Conservation (phyloP, 2,888 invertebrate species). For the Ophioninae sp. region DNA sequence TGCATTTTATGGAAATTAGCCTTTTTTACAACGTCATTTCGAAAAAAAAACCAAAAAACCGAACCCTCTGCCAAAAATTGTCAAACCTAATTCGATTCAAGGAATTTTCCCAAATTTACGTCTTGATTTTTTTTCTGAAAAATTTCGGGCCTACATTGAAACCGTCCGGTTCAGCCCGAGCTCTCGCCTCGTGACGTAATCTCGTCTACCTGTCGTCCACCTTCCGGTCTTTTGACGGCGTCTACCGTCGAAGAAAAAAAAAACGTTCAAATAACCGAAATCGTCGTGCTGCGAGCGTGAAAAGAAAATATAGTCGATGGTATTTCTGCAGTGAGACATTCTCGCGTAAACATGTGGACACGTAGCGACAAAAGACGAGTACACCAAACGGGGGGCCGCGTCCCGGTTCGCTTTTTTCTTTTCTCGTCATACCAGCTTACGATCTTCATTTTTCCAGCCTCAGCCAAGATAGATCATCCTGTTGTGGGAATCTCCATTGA, state of each 20-base stretch:
- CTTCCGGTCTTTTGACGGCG: conserved; percentile 71
- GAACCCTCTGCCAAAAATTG: no score
- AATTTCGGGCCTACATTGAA: not conserved
- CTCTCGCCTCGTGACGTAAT: not conserved
- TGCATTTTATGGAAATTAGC: not conserved
- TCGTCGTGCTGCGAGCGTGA: conserved; percentile 24
- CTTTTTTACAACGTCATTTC: not conserved
- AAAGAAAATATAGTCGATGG: conserved; percentile 50
- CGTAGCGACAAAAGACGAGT: not conserved
- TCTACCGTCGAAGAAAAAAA: conserved; percentile 33
- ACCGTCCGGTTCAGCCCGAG: not conserved
- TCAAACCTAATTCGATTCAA: no score
- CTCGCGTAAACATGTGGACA: not conserved
- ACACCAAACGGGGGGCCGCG: conserved; percentile 42
- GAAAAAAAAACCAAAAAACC: not conserved
- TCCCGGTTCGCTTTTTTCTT: conserved; percentile 21
- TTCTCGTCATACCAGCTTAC: conserved; percentile 16
- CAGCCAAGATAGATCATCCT: conserved; percentile 50
- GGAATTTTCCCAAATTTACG: no score
- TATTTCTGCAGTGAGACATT: conserved; percentile 28
- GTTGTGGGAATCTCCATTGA: conserved; percentile 58
- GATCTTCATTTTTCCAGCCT: conserved; percentile 29
- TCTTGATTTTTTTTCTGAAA: not conserved
- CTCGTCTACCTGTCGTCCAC: conserved; percentile 61
- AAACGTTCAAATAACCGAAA: not conserved